Evolutionary conservation across 2,888 invertebrate genomes (phyloP).

Genomic region (Carabus problematicus): DNA sequence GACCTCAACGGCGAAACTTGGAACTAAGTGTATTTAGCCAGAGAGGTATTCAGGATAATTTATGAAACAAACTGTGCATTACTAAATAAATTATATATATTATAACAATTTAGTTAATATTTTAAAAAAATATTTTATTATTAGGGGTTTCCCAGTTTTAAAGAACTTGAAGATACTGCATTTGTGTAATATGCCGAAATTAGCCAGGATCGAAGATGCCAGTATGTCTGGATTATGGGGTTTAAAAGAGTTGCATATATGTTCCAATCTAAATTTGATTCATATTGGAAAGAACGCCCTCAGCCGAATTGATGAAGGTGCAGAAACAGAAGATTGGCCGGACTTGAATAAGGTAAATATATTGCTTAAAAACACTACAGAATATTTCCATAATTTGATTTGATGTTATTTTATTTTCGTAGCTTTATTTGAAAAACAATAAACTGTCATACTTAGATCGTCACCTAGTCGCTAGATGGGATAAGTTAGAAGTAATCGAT

Average conservation of each 20-base stretch:
- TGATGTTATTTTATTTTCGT: slow-evolving; percentile 48
- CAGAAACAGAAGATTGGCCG: slow-evolving; percentile 68
- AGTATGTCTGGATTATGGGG: slow-evolving; percentile 66
- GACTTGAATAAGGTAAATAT: slow-evolving; percentile 67
- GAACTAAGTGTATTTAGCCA: no score
- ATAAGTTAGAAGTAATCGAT: slow-evolving; percentile 69
- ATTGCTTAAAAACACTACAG: not conserved
- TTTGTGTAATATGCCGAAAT: slow-evolving; percentile 70
- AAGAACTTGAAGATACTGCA: slow-evolving; percentile 69
- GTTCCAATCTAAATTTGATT: slow-evolving; percentile 68
- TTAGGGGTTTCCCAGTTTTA: slow-evolving; percentile 72
- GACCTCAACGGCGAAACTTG: not conserved
- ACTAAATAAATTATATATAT: not conserved
- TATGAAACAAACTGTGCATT: not conserved
- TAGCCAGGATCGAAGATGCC: slow-evolving; percentile 64
- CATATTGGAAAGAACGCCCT: slow-evolving; percentile 69
- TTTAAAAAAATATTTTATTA: slow-evolving; percentile 50
- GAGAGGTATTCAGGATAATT: not conserved
- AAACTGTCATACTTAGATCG: slow-evolving; percentile 71
- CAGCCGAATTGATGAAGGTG: slow-evolving; percentile 60
- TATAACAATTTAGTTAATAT: slow-evolving; percentile 22
- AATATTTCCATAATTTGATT: not conserved
- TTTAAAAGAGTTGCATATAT: slow-evolving; percentile 67
- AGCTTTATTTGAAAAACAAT: slow-evolving; percentile 79
- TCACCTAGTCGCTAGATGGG: slow-evolving; percentile 74